Percentiles rank a stretch among this genome's conserved stretches.
These are phyloP conservation scores for Neoaliturus tenellus DNA, from an alignment of 2,888 invertebrate species.

Conservation along the genomic window DNA sequence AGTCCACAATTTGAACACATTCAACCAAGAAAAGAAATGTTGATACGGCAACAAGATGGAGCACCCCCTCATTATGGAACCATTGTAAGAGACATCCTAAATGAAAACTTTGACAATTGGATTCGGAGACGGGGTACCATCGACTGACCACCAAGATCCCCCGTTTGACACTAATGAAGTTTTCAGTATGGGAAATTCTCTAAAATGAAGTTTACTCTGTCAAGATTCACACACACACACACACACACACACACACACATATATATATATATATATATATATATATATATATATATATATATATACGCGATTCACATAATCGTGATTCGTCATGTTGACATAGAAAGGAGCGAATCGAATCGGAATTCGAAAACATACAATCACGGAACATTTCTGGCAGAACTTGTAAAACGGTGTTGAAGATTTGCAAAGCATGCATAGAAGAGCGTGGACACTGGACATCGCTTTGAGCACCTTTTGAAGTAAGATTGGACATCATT, in stretches of 20 bases:
- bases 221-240: no score
- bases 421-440: constrained; percentile 19
- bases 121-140: constrained; percentile 45
- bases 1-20: constrained; percentile 48
- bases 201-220: not conserved
- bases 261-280: no score
- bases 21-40: constrained; percentile 39
- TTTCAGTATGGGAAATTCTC: constrained; percentile 50
- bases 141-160: constrained; percentile 29
- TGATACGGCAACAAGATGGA: constrained; percentile 54
- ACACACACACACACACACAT: no score
- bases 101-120: constrained; percentile 53
- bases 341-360: constrained; percentile 42
- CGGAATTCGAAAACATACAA: constrained; percentile 49
- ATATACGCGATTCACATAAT: no score
- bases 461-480: constrained; percentile 34
- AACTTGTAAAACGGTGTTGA: constrained; percentile 29
- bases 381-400: constrained; percentile 34
- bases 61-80: constrained; percentile 47
- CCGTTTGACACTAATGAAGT: constrained; percentile 48
- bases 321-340: constrained; percentile 54
- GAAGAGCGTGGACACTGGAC: constrained; percentile 7
- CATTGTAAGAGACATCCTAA: constrained; percentile 45
- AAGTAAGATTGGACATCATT: constrained; percentile 6
- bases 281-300: no score